A percentile compares a stretch with the other conserved stretches of the same genome.
These are phyloP conservation scores for Toxotes lorentzi DNA, from an alignment of 2,797 vertebrate species.

Conservation along the genomic window DNA sequence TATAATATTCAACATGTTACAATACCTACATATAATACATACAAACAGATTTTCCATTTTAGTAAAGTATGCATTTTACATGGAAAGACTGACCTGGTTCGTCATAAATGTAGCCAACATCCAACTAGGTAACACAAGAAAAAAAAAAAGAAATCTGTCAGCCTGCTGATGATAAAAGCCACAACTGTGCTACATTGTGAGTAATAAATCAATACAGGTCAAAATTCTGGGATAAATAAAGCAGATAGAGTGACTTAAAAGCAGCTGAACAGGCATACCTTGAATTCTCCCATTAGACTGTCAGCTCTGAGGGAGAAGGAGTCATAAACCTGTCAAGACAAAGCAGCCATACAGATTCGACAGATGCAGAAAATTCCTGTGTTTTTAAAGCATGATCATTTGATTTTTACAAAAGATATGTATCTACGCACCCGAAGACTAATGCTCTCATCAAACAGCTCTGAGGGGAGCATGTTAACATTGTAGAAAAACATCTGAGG, in stretches of 20 bases:
- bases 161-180: neutral
- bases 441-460: slow-evolving; percentile 93
- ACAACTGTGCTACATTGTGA: neutral
- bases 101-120: slow-evolving; percentile 94
- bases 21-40: neutral
- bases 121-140: slow-evolving; percentile 85
- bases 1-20: slow-evolving; percentile 2
- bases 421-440: slow-evolving; percentile 88
- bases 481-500: slow-evolving; percentile 96
- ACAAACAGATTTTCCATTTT: neutral
- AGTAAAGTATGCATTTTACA: neutral
- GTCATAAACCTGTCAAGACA: slow-evolving; percentile 80
- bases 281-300: slow-evolving; percentile 85
- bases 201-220: neutral
- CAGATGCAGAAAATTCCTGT: neutral
- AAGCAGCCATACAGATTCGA: neutral
- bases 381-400: neutral
- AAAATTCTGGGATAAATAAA: neutral
- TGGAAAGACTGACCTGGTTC: slow-evolving; percentile 87
- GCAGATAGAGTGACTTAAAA: neutral
- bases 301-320: slow-evolving; percentile 84
- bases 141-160: slow-evolving; percentile 20
- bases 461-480: slow-evolving; percentile 92
- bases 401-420: neutral
- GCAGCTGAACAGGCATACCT: slow-evolving; percentile 67